Evolutionary conservation across 2,797 vertebrate genomes (phyloP), one percentile per base, ranked within the genome.

Genomic region (Sciurus carolinensis): DNA sequence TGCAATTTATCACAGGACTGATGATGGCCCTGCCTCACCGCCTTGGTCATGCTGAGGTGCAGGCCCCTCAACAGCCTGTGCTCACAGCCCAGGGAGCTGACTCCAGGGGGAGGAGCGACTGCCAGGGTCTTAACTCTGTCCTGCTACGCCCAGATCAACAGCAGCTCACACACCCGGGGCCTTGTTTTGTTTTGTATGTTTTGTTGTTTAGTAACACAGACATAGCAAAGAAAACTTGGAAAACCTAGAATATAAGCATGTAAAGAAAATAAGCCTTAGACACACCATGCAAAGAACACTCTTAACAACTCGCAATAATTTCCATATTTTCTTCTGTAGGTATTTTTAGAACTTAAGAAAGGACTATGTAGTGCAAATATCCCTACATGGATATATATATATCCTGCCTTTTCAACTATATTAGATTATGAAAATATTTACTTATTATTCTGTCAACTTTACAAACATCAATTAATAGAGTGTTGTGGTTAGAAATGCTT

Each of bases 401-500:
- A 64, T 20, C 13, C 39, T 64, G 33, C 18, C 84, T 96, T 90
- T 84, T 91, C 26, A 92, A 44, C 59, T 39, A 47, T 94, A 87
- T 57, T 75, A 92, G 79, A 42, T 71, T 22, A 87, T 75, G 83
- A 94, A 90, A 87, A 79, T 76, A 71, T 81, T 76, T 83, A 39
- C 85, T 50, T 54, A 81, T 84, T 86, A 83, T 42, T 62, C 69
- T 0, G 39, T 28, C 54, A 69, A 52, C 20, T 80, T 81, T 54
- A 84, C 42, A 90, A 90, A 71, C 67, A 57, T 9, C 44, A 80
- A 87, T 84, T 92, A 72, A 95, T 75, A 75, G 12, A 12, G n/a
- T 28, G 4, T 24, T 28, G 75, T 20, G 18, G 15, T 85, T 72
- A 54, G 44, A 90, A 90, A 57, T 33, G 12, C 33, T 92, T 72